A percentile compares a stretch with the other conserved stretches of the same genome.
Evolutionary conservation across 2,888 invertebrate species (phyloP).

Genomic region (Mylabris sibirica): DNA sequence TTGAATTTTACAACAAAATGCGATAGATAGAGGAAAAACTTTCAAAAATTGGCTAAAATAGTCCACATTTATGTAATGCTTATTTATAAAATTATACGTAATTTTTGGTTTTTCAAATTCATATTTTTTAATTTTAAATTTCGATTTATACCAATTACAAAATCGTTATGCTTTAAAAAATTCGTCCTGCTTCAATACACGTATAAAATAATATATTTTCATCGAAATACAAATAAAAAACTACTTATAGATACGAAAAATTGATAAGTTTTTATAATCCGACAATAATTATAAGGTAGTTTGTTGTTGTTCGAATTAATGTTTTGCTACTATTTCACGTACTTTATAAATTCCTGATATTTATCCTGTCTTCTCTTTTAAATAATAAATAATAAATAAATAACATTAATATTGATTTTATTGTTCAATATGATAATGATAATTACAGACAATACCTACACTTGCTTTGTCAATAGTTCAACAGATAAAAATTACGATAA

Average conservation of each 20-base stretch:
- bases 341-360: background rate
- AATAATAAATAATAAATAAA: background rate
- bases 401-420: constrained; percentile 7
- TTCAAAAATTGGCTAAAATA: background rate
- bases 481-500: background rate
- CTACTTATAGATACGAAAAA: background rate
- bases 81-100: background rate
- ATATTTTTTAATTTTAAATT: background rate
- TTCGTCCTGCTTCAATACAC: background rate
- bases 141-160: background rate
- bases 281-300: background rate
- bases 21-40: background rate
- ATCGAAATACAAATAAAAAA: background rate
- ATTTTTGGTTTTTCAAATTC: background rate
- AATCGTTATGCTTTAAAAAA: background rate
- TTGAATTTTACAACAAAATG: background rate
- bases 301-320: background rate
- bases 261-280: constrained; percentile 5
- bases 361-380: background rate
- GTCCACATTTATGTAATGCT: background rate
- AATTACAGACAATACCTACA: constrained; percentile 1
- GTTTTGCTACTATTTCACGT: background rate
- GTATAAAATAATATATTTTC: background rate
- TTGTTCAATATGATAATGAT: constrained; percentile 1
- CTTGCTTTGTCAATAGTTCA: constrained; percentile 1